phyloP scores from a whole-genome alignment of 1,140 invertebrate species.

The Adoxophyes honmai region DNA sequence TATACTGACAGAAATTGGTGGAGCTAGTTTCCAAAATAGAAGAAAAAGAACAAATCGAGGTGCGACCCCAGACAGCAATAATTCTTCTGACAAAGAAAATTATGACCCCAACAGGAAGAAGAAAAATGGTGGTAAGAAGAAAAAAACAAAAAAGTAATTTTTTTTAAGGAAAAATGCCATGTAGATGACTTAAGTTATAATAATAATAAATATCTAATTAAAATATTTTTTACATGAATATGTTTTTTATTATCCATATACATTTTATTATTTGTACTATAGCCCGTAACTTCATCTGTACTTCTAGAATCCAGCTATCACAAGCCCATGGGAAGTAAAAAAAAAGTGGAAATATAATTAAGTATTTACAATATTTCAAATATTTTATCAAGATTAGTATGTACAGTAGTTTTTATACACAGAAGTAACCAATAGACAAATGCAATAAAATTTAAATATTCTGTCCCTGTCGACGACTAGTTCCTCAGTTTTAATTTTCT shows the following conservation, averaged over 20 bases:
- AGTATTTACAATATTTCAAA: no score
- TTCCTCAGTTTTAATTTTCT: no score
- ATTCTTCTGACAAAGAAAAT: constrained; percentile 71
- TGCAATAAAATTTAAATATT: no score
- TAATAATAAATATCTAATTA: constrained; percentile 24
- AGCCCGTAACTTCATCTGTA: no score
- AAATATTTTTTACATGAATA: constrained; percentile 1
- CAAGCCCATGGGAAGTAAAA: no score
- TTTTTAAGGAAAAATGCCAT: neutral
- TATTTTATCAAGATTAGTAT: no score
- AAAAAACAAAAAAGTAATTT: neutral
- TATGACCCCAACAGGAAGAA: constrained; percentile 58
- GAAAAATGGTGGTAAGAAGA: constrained; percentile 37
- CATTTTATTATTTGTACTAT: no score
- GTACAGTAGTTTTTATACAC: no score
- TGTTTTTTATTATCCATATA: neutral
- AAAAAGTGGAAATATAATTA: no score
- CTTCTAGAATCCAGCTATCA: no score
- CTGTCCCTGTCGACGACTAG: no score
- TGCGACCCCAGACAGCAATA: constrained; percentile 46
- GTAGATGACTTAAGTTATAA: constrained; percentile 3
- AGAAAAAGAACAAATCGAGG: constrained; percentile 30
- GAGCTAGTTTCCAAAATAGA: constrained; percentile 28
- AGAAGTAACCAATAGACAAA: no score
- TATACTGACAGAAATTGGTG: constrained; percentile 35